Evolutionary conservation across 2,888 invertebrate genomes (phyloP).

Genomic region (Scelioninae gen. 1): DNA sequence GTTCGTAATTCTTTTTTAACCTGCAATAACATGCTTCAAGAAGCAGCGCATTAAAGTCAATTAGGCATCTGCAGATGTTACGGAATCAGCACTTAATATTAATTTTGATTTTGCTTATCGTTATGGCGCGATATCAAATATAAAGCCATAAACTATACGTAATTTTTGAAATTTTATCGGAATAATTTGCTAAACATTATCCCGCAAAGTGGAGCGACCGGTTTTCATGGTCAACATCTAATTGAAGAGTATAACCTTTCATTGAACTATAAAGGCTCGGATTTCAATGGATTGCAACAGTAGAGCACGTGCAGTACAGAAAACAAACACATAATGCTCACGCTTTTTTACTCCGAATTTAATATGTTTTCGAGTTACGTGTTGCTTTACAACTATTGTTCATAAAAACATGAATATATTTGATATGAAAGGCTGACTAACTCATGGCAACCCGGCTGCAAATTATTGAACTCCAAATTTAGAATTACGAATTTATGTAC

Average conservation of each 20-base stretch:
- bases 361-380: slow-evolving; percentile 32
- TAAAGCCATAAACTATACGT: neutral
- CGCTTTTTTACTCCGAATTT: slow-evolving; percentile 19
- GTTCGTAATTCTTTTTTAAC: neutral
- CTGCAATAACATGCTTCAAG: no score
- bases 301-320: slow-evolving; percentile 36
- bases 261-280: slow-evolving; percentile 61
- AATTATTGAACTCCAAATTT: slow-evolving; percentile 5
- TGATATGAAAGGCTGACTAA: slow-evolving; percentile 13
- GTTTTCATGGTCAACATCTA: slow-evolving; percentile 59
- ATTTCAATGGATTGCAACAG: slow-evolving; percentile 59
- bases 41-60: no score
- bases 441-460: neutral
- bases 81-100: no score
- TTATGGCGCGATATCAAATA: neutral
- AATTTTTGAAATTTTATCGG: slow-evolving; percentile 20
- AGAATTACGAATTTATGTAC: neutral
- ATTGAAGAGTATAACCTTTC: slow-evolving; percentile 64
- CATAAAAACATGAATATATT: slow-evolving; percentile 15
- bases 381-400: slow-evolving; percentile 7
- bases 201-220: slow-evolving; percentile 52
- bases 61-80: no score
- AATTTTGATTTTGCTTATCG: neutral
- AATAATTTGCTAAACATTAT: slow-evolving; percentile 39
- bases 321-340: slow-evolving; percentile 37